Conservation (phyloP, 2,888 invertebrate genomes). For the Pollenia angustigena region DNA sequence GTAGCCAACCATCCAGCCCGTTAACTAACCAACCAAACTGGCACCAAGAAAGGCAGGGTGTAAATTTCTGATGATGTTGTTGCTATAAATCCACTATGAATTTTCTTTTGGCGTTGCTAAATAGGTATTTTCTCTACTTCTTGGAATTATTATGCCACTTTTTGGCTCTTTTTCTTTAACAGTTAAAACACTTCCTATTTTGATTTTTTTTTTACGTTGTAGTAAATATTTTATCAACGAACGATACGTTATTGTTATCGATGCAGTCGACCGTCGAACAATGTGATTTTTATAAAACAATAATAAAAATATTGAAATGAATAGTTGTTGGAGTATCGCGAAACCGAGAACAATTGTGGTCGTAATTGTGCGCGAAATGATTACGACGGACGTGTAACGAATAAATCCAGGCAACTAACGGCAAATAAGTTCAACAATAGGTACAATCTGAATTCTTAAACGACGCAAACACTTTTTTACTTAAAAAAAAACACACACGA, state of each 20-base stretch:
- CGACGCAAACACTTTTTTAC: conserved; percentile 27
- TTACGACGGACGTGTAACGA: conserved; percentile 13
- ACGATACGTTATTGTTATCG: conserved; percentile 43
- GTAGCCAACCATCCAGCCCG: conserved; percentile 47
- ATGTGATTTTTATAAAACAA: conserved; percentile 2
- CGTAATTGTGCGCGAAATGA: conserved; percentile 25
- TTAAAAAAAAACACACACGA: conserved; percentile 24
- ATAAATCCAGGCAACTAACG: conserved; percentile 23
- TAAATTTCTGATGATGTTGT: conserved; percentile 24
- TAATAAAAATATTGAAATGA: not conserved
- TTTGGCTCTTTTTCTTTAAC: conserved; percentile 17
- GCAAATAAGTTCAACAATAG: conserved; percentile 24
- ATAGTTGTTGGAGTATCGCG: conserved; percentile 15
- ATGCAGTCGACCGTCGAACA: conserved; percentile 29
- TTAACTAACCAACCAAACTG: conserved; percentile 62
- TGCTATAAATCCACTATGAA: conserved; percentile 57
- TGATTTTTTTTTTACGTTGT: conserved; percentile 3
- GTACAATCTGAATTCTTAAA: conserved; percentile 24
- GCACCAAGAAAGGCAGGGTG: conserved; percentile 44
- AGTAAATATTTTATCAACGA: conserved; percentile 15
- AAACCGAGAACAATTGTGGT: conserved; percentile 46
- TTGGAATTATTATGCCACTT: conserved; percentile 8
- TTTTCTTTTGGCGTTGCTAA: conserved; percentile 37
- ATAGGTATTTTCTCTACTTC: conserved; percentile 19
- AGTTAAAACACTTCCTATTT: conserved; percentile 31